These are phyloP conservation scores for Caenorhabditis parvicauda DNA, from an alignment of 2,888 invertebrate genomes.

Conservation along the genomic window DNA sequence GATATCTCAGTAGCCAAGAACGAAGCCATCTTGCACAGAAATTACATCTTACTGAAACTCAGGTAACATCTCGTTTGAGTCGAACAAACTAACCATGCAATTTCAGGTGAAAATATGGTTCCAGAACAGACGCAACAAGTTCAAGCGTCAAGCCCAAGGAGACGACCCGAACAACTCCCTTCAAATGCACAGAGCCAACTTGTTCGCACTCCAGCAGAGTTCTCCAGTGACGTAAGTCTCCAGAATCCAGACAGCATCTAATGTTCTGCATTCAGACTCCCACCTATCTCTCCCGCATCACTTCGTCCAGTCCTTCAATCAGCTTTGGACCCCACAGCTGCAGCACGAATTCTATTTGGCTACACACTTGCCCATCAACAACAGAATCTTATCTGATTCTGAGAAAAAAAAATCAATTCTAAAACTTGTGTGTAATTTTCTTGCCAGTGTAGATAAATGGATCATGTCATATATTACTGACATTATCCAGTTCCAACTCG, in stretches of 20 bases:
- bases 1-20: conserved; percentile 55
- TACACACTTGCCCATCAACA: no score
- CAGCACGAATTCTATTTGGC: conserved; percentile 32
- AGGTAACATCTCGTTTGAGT: conserved; percentile 34
- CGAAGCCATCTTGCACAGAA: conserved; percentile 47
- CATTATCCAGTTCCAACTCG: no score
- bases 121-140: conserved; percentile 59
- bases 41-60: conserved; percentile 56
- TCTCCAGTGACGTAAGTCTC: not conserved
- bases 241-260: not conserved
- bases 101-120: conserved; percentile 60
- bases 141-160: conserved; percentile 42
- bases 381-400: no score
- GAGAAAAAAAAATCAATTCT: no score
- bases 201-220: conserved; percentile 13
- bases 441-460: no score
- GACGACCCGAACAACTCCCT: conserved; percentile 32
- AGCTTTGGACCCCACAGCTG: conserved; percentile 23
- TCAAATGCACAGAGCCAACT: conserved; percentile 29
- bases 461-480: no score
- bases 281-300: conserved; percentile 8
- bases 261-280: conserved; percentile 4
- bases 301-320: conserved; percentile 15
- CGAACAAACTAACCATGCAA: no score
- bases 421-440: no score